A percentile compares a stretch with the other conserved stretches of the same genome.
These are phyloP conservation scores for Hyperoplus immaculatus DNA, from an alignment of 2,797 vertebrate species.

Conservation along the genomic window DNA sequence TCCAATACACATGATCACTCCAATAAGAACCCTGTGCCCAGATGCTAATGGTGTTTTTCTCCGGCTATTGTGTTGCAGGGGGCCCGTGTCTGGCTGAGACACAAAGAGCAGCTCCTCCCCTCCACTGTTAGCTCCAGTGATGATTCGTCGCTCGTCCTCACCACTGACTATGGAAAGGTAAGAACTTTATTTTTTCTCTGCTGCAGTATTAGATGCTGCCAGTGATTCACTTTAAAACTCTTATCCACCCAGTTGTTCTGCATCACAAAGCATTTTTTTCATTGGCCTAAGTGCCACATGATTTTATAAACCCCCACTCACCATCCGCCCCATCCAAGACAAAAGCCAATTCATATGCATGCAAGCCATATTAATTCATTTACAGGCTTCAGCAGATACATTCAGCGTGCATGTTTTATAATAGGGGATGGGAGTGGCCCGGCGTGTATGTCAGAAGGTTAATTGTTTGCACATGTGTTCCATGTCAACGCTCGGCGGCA, in stretches of 20 bases:
- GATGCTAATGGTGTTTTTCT: slow-evolving; percentile 60
- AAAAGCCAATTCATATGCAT: neutral
- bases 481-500: slow-evolving; percentile 31
- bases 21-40: slow-evolving; percentile 28
- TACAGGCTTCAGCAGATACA: too few relatives aligned
- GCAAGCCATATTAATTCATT: neutral
- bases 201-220: neutral
- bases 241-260: neutral
- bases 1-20: neutral
- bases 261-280: neutral
- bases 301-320: neutral
- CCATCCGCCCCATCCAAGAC: neutral
- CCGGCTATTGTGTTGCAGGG: slow-evolving; percentile 84
- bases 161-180: slow-evolving; percentile 90
- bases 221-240: slow-evolving; percentile 11
- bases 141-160: slow-evolving; percentile 84
- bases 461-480: slow-evolving; percentile 60
- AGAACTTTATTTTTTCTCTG: slow-evolving; percentile 46
- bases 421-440: neutral
- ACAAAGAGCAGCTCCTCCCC: slow-evolving; percentile 89
- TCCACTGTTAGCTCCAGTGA: slow-evolving; percentile 86
- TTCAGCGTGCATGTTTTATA: neutral
- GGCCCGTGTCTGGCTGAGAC: slow-evolving; percentile 88
- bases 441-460: slow-evolving; percentile 27
- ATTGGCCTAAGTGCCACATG: neutral